A percentile compares a stretch with the other conserved stretches of the same genome.
Evolutionary conservation across 2,113 vertebrate genomes (phyloP).

Genomic region (Xiphorhynchus elegans): DNA sequence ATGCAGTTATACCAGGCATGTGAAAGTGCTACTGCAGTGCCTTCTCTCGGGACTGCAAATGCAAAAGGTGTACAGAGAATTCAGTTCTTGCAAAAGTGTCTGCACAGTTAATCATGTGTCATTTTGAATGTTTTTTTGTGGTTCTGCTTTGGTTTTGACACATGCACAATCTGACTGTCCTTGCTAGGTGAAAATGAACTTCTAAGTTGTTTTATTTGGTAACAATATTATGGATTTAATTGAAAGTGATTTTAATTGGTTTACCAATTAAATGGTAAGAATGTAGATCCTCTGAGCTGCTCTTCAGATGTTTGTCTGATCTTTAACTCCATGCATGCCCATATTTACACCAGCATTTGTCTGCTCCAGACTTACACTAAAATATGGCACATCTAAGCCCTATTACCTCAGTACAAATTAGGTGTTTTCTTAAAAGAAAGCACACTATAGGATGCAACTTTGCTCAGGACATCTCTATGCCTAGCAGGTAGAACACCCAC

Average conservation of each 20-base stretch:
- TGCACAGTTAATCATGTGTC: background rate
- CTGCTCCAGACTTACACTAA: background rate
- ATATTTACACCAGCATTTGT: background rate
- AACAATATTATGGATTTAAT: background rate
- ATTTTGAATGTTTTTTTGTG: background rate
- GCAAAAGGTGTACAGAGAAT: background rate
- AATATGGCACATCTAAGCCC: background rate
- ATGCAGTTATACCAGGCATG: background rate
- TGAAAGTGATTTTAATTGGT: background rate
- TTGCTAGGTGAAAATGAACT: background rate
- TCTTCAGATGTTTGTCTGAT: background rate
- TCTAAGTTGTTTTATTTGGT: background rate
- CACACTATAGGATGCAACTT: accelerated
- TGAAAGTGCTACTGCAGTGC: background rate
- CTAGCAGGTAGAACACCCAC: background rate
- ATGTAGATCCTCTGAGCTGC: background rate
- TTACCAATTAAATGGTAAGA: background rate
- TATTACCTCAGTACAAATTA: background rate
- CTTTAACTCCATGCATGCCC: background rate
- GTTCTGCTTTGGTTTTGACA: background rate
- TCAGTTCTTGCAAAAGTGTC: background rate
- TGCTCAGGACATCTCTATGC: background rate
- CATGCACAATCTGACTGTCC: background rate
- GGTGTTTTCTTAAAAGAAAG: background rate
- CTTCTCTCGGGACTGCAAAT: background rate